These are phyloP conservation scores for Pseudobourletiella spinata DNA, from an alignment of 1,140 invertebrate genomes.

Conservation along the genomic window DNA sequence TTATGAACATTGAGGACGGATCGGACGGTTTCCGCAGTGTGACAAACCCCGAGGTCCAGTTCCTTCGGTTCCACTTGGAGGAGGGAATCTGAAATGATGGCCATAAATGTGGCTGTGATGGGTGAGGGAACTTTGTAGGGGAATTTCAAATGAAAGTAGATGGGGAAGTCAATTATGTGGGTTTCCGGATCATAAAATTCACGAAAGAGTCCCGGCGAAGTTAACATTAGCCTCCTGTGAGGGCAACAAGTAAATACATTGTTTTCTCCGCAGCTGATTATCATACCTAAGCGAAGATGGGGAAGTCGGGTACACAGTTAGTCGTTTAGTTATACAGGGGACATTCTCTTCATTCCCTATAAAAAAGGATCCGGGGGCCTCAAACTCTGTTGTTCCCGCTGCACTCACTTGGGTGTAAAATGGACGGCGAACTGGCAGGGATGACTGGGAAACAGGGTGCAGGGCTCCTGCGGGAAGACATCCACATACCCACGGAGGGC, in stretches of 20 bases:
- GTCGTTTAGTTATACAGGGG: too few species aligned
- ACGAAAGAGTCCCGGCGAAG: neutral
- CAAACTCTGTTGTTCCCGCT: too few species aligned
- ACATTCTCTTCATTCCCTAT: too few species aligned
- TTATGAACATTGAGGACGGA: neutral
- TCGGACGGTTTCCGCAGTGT: constrained; percentile 10
- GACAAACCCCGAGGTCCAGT: constrained; percentile 15
- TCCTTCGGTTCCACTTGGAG: constrained; percentile 3
- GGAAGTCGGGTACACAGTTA: too few species aligned
- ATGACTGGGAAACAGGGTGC: neutral
- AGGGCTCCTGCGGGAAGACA: neutral
- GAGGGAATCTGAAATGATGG: neutral
- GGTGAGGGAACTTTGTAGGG: neutral
- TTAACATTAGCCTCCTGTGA: neutral
- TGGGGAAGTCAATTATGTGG: constrained; percentile 11
- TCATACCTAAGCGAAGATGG: too few species aligned
- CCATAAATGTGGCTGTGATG: constrained; percentile 11
- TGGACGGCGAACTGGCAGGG: neutral
- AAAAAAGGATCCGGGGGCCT: neutral
- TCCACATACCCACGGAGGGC: neutral
- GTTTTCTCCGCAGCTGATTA: neutral
- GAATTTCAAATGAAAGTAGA: constrained; percentile 11
- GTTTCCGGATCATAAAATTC: constrained; percentile 7
- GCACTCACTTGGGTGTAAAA: constrained; percentile 16
- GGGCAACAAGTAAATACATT: too few species aligned